Evolutionary conservation across 1,140 invertebrate genomes (phyloP).

Genomic region (Cheumatopsyche charites): DNA sequence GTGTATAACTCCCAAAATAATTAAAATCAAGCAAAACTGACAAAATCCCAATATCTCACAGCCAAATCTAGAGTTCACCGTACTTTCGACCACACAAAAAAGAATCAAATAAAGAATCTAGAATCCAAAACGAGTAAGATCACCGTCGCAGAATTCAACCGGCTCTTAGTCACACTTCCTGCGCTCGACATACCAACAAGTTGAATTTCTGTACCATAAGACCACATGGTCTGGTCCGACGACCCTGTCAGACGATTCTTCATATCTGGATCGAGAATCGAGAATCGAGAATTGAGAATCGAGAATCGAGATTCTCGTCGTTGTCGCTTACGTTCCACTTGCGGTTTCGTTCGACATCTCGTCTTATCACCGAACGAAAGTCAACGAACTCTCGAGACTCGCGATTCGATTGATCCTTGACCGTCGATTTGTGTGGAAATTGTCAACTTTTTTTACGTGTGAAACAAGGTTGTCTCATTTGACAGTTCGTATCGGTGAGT

Average conservation of each 20-base stretch:
- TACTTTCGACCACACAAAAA: background rate
- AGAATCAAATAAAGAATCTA: background rate
- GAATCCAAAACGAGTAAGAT: background rate
- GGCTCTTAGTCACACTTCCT: slow-evolving; percentile 13
- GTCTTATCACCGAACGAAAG: background rate
- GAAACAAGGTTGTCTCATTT: too few relatives aligned
- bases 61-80: background rate
- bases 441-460: too few relatives aligned
- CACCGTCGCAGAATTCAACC: background rate
- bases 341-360: background rate
- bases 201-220: background rate
- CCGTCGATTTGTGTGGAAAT: background rate
- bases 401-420: too few relatives aligned
- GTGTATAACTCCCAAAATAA: too few relatives aligned
- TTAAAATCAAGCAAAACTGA: too few relatives aligned
- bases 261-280: background rate
- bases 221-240: background rate
- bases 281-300: background rate
- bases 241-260: background rate
- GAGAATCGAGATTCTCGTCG: background rate
- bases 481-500: too few relatives aligned
- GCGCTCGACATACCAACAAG: background rate
- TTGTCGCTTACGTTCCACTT: background rate
- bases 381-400: background rate
- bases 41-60: too few relatives aligned